phyloP scores from a whole-genome alignment of 2,113 vertebrate species.

The Ceyx margarethae region DNA sequence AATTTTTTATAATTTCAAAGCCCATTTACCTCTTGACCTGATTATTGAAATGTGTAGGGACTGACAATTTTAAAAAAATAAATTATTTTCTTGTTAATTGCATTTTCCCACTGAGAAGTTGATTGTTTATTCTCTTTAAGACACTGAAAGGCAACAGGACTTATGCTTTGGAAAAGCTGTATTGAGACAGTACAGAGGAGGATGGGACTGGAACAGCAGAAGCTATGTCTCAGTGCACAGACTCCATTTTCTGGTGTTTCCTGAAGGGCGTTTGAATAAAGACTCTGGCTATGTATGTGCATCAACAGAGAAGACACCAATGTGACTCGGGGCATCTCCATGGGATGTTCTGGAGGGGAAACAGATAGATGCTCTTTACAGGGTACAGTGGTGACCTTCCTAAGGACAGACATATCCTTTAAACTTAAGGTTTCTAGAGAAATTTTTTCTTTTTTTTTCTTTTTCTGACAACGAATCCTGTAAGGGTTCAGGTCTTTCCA shows the following conservation, averaged over 20 bases:
- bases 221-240: accelerated
- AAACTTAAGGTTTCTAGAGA: not conserved
- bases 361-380: not conserved
- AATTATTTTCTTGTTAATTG: not conserved
- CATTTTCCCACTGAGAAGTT: not conserved
- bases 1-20: not conserved
- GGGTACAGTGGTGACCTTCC: not conserved
- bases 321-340: not conserved
- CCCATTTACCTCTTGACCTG: not conserved
- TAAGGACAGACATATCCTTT: not conserved
- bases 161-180: not conserved
- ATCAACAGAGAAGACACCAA: accelerated
- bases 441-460: not conserved
- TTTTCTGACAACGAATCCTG: not conserved
- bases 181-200: not conserved
- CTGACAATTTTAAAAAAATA: no score
- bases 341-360: accelerated
- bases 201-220: not conserved
- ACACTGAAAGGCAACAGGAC: not conserved
- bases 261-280: accelerated
- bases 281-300: accelerated
- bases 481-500: not conserved
- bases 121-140: not conserved
- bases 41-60: not conserved
- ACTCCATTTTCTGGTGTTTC: not conserved